phyloP scores from a whole-genome alignment of 2,113 vertebrate genomes.

The Nycticorax nycticorax region DNA sequence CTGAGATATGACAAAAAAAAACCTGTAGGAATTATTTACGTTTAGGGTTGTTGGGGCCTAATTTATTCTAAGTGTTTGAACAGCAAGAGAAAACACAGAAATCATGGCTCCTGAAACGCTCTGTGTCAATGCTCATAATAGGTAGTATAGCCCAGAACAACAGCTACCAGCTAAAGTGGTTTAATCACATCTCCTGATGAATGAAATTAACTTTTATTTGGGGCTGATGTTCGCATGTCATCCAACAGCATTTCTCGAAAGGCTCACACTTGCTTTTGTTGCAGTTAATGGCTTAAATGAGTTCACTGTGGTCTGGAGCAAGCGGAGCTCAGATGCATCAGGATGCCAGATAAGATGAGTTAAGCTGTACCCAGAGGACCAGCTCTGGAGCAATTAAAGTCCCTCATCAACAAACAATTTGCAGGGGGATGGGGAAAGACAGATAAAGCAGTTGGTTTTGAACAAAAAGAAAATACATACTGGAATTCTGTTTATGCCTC shows the following conservation, averaged over 20 bases:
- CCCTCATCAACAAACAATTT: not conserved
- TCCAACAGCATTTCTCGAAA: not conserved
- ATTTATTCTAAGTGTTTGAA: constrained; percentile 19
- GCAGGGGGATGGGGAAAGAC: not conserved
- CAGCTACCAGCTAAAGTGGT: not conserved
- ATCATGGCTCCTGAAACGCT: not conserved
- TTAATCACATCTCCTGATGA: constrained; percentile 7
- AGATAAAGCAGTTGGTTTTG: not conserved
- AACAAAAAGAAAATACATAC: not conserved
- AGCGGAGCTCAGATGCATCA: not conserved
- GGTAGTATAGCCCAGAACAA: not conserved
- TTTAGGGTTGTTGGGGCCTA: not conserved
- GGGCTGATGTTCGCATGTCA: not conserved
- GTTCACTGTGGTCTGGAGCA: not conserved
- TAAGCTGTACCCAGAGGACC: not conserved
- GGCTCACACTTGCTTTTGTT: not conserved
- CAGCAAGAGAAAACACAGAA: constrained; percentile 32
- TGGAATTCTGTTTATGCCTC: not conserved
- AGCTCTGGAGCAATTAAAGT: not conserved
- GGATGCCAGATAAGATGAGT: not conserved
- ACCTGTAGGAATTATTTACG: not conserved
- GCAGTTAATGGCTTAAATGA: not conserved
- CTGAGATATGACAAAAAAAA: not conserved
- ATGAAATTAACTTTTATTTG: constrained; percentile 15
- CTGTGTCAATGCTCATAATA: not conserved